Percentiles rank a stretch among this genome's conserved stretches.
These are phyloP conservation scores for Crotalus tigris DNA, from an alignment of 2,113 vertebrate genomes.

Conservation along the genomic window DNA sequence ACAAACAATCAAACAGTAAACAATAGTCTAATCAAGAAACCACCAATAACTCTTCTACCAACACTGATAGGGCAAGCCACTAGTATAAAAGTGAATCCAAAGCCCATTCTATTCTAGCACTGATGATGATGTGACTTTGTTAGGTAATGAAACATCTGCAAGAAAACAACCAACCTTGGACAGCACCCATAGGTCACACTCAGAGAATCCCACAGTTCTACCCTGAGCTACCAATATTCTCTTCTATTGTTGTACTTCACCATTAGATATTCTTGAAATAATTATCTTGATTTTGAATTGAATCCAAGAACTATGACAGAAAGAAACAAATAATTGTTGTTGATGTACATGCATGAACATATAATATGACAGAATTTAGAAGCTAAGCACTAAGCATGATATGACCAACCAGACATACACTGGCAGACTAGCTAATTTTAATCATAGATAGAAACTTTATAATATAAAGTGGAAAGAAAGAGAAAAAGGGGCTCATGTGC, in stretches of 20 bases:
- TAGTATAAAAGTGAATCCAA: not conserved
- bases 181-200: not conserved
- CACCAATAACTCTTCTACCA: not conserved
- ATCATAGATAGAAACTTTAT: not conserved
- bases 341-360: not conserved
- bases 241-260: not conserved
- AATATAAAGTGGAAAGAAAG: not conserved
- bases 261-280: not conserved
- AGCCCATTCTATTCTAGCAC: not conserved
- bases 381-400: not conserved
- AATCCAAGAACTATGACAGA: not conserved
- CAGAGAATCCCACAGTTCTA: not conserved
- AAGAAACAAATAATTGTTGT: not conserved
- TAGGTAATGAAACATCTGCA: not conserved
- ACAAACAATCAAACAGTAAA: not conserved
- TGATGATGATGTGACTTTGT: not conserved
- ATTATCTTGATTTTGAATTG: not conserved
- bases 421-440: not conserved
- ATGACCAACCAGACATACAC: rapidly evolving
- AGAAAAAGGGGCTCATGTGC: not conserved
- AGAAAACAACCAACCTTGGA: not conserved
- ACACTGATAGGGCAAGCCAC: not conserved
- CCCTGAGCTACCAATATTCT: not conserved
- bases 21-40: not conserved
- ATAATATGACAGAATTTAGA: conserved; percentile 12